Base-by-base conservation (phyloP, 2,888 invertebrate species). In the Melanargia galathea region DNA sequence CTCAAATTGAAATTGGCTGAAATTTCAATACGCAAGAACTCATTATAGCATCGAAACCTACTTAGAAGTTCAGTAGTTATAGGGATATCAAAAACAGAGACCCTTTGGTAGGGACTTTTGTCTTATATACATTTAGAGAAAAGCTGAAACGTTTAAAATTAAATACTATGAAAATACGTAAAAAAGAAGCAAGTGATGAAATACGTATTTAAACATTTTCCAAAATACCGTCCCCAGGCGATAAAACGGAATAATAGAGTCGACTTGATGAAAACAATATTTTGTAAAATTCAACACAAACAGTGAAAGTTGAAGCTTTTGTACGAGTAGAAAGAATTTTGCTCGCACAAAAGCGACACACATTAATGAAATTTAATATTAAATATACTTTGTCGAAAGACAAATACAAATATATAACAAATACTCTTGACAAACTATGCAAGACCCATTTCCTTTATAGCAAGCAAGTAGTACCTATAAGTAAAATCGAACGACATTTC, bases 381-480 rank as follows among this genome's bases (percentile, higher is more conserved):
- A 43, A 40, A 18, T 6, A 40, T 7, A 43, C 1, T 11, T 38
- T n/a, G 43, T 18, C 18, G 16, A 8, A 8, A 2, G 18, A 8
- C 18, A 18, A 16, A 43, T 16, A 48, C 40, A 49, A 33, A 56
- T 26, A 49, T 7, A 30, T 3, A 16, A 46, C 24, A 5, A 13
- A 11, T 45, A 26, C 22, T 24, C 10, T 13, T 30, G 45, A 45
- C 11, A 46, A 35, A 35, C 18, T 35, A 20, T 59, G n/a, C 24
- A 56, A 33, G 33, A 45, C 11, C 35, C 13, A 62, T 35, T 55
- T 49, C 33, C 54, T 59, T 43, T 22, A 22, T 24, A 22, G 20
- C 1, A 30, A 45, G 56, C 26, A 13, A 52, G 18, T 51, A 18
- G 20, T 6, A n/a, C n/a, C n/a, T n/a, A 20, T 11, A 35, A 35